Evolutionary conservation across 2,888 invertebrate species (phyloP), one percentile per base, ranked within the genome.

Genomic region (Abscondita cerata): DNA sequence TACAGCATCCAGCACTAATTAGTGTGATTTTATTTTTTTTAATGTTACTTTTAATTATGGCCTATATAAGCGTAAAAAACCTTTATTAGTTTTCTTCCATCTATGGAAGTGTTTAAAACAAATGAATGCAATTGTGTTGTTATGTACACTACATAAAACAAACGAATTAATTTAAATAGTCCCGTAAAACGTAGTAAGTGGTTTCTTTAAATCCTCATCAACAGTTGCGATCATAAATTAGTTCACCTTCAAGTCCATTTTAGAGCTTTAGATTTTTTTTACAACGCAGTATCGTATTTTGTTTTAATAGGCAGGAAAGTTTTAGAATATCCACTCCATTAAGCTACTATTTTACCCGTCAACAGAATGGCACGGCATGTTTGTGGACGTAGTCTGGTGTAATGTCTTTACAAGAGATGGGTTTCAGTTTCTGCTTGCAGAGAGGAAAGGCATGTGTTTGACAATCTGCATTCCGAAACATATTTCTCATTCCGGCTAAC

Each of bases 401-500:
- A 54, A 55, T 60, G 54, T 55, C 50, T 59, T 44, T 19, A 33
- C 38, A 13, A 48, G 40, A 64, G 59, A 59, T 55, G 40, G 40
- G 48, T 52, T 52, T 46, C 47, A 31, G 56, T 56, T 58, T 41
- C 56, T 63, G 62, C 57, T 60, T 70, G 69, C 65, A 68, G 70
- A 69, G 9, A 51, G 44, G 56, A 31, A 47, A 34, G 72, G 70
- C 72, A 72, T 73, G 72, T 72, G 72, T 72, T 73, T 72, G 73
- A 71, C 70, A 70, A 63, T 63, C 62, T 61, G 68, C 72, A 72
- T 74, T 72, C 72, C 70, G 62, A 72, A 67, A 65, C 63, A 68
- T 67, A 69, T 70, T 71, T 73, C 68, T 69, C 72, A 72, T 74
- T 72, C 72, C 72, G 66, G 62, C 68, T 74, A 74, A 73, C 73